Evolutionary conservation across 2,797 vertebrate genomes (phyloP).

Genomic region (Melanotaenia maccullochi): DNA sequence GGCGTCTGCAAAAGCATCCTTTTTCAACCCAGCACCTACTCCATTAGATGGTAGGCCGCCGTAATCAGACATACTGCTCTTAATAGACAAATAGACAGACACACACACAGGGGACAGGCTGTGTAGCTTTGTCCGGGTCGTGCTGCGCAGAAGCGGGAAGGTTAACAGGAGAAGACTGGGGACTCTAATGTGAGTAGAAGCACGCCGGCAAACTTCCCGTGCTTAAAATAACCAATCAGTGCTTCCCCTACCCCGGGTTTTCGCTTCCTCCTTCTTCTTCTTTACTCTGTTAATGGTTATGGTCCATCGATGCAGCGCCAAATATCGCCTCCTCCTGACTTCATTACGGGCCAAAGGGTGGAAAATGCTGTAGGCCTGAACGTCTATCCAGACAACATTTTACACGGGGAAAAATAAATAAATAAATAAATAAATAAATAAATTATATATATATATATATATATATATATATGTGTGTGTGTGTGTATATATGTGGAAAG

Average conservation of each 20-base stretch:
- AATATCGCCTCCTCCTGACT: conserved; percentile 39
- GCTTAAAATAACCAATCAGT: conserved; percentile 77
- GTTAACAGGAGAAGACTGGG: conserved; percentile 59
- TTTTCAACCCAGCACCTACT: conserved; percentile 88
- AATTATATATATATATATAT: too few species aligned
- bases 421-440: too few species aligned
- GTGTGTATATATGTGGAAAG: too few species aligned
- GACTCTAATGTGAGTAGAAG: conserved; percentile 52
- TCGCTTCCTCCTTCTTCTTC: conserved; percentile 28
- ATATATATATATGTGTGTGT: too few species aligned
- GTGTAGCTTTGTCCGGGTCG: conserved; percentile 73
- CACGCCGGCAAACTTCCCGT: conserved; percentile 69
- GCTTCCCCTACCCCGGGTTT: conserved; percentile 30
- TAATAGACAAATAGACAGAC: conserved; percentile 48
- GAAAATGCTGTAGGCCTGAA: not conserved
- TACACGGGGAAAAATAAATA: too few species aligned
- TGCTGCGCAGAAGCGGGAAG: conserved; percentile 86
- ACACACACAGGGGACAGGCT: conserved; percentile 49
- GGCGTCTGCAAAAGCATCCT: conserved; percentile 94
- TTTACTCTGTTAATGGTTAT: not conserved
- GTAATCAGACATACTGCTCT: conserved; percentile 88
- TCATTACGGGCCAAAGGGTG: not conserved
- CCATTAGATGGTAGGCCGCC: conserved; percentile 87
- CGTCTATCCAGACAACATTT: not conserved
- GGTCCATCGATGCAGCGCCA: not conserved